Conservation (phyloP, 2,113 vertebrate species). For the Brachyhypopomus occidentalis region DNA sequence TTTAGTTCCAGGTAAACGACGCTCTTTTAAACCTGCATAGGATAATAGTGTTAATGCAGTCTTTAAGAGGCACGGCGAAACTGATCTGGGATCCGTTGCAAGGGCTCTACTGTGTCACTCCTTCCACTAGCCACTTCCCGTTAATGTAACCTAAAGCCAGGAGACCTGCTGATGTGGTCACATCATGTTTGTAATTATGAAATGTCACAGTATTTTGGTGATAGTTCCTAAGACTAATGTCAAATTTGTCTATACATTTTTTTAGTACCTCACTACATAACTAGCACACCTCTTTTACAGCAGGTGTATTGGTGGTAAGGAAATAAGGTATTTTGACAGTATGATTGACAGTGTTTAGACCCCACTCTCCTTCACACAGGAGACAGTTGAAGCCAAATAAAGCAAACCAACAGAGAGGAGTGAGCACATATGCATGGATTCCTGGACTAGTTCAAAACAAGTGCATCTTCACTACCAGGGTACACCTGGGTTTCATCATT, state of each 20-base stretch:
- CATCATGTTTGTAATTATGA: neutral
- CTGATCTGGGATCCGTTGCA: neutral
- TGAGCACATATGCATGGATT: constrained; percentile 26
- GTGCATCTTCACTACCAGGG: constrained; percentile 18
- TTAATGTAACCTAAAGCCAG: neutral
- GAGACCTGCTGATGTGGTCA: constrained; percentile 13
- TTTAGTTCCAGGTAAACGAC: neutral
- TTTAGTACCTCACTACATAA: neutral
- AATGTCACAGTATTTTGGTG: constrained; percentile 11
- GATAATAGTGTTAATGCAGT: neutral
- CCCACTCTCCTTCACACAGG: neutral
- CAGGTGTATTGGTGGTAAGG: too few species aligned
- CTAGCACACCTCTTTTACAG: too few species aligned
- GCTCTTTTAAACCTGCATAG: neutral
- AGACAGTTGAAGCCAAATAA: constrained; percentile 25
- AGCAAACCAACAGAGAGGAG: neutral
- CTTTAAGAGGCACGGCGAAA: neutral
- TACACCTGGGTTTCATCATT: constrained; percentile 46
- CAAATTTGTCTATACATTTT: too few species aligned
- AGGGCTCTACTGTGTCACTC: neutral
- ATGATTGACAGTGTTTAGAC: neutral
- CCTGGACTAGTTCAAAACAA: constrained; percentile 44
- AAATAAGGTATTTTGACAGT: neutral
- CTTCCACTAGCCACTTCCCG: neutral
- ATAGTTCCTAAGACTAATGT: neutral